Evolutionary conservation across 2,113 vertebrate genomes (phyloP).

Genomic region (Trinectes maculatus): DNA sequence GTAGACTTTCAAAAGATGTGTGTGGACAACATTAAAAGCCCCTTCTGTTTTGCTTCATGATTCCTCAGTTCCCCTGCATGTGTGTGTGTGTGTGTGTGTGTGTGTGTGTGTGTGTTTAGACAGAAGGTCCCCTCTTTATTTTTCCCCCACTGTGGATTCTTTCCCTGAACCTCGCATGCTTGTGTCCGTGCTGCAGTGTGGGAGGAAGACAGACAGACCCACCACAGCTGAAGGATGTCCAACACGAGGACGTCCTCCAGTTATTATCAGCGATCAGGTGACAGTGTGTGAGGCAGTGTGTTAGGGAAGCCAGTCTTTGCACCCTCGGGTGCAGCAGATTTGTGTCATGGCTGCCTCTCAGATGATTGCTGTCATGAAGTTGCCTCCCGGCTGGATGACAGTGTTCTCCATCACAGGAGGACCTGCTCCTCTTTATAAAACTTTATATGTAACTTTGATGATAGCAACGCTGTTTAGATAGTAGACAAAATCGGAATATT

Average conservation of each 20-base stretch:
- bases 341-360: constrained; percentile 47
- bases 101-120: constrained; percentile 27
- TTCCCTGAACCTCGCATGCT: constrained; percentile 40
- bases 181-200: constrained; percentile 43
- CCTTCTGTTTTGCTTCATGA: constrained; percentile 70
- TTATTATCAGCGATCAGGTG: constrained; percentile 62
- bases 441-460: background rate
- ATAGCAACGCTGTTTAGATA: background rate
- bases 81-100: constrained; percentile 25
- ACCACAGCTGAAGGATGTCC: constrained; percentile 57
- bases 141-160: constrained; percentile 29
- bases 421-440: background rate
- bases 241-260: constrained; percentile 45
- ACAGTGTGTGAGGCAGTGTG: constrained; percentile 48
- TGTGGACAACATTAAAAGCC: constrained; percentile 70
- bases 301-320: constrained; percentile 55
- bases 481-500: background rate
- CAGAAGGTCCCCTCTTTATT: constrained; percentile 64
- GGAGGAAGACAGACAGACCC: constrained; percentile 55
- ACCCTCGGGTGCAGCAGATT: constrained; percentile 52
- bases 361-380: constrained; percentile 53
- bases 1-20: constrained; percentile 65
- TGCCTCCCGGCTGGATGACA: constrained; percentile 31
- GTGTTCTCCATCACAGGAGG: constrained; percentile 24
- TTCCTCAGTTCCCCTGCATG: constrained; percentile 48